A percentile compares a stretch with the other conserved stretches of the same genome.
Evolutionary conservation across 2,113 vertebrate species (phyloP).

Genomic region (Bucco capensis): DNA sequence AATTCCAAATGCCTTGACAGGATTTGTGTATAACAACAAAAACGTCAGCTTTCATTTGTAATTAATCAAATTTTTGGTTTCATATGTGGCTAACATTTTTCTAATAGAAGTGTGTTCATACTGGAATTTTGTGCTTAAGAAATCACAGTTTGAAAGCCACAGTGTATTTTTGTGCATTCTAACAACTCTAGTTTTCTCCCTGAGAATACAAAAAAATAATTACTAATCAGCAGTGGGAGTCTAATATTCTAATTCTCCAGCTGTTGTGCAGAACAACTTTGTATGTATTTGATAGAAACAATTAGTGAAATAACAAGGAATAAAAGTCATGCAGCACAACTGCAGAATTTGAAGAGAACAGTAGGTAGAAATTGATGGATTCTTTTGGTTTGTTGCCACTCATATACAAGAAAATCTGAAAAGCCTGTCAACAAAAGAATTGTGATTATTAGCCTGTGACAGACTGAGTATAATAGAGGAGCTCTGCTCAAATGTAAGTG

Average conservation of each 20-base stretch:
- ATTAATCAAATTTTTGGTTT: not conserved
- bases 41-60: not conserved
- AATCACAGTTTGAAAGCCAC: not conserved
- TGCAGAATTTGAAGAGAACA: not conserved
- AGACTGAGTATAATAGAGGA: not conserved
- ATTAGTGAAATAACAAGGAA: conserved; percentile 5
- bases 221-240: conserved; percentile 28
- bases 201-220: conserved; percentile 52
- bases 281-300: not conserved
- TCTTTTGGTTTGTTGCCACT: not conserved
- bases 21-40: not conserved
- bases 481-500: not conserved
- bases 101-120: not conserved
- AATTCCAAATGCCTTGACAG: not conserved
- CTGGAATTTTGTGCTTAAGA: not conserved
- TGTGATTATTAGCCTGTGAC: not conserved
- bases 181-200: conserved; percentile 4
- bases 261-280: conserved; percentile 40
- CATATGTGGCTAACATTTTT: conserved; percentile 3
- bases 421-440: not conserved
- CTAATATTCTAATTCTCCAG: conserved; percentile 46
- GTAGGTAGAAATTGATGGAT: conserved; percentile 7
- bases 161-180: not conserved
- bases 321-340: not conserved
- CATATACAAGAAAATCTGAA: not conserved